A percentile compares a stretch with the other conserved stretches of the same genome.
Evolutionary conservation across 2,888 invertebrate genomes (phyloP).

Genomic region (Sphecodes monilicornis): DNA sequence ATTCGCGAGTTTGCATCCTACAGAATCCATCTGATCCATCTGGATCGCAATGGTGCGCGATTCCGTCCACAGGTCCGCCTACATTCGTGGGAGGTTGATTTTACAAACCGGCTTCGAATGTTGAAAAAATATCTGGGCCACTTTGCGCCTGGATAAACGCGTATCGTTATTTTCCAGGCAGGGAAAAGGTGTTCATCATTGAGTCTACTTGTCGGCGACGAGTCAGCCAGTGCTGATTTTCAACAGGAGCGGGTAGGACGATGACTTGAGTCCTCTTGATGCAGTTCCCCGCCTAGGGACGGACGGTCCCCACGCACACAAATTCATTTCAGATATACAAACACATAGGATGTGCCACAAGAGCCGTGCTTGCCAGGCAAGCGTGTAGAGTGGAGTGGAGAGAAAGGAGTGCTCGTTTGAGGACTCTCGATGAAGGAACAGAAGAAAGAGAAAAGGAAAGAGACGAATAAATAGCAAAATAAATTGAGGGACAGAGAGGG

Average conservation of each 20-base stretch:
- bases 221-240: constrained; percentile 59
- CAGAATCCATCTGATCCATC: neutral
- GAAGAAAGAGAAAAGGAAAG: constrained; percentile 30
- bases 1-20: neutral
- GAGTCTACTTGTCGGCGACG: constrained; percentile 46
- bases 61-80: neutral
- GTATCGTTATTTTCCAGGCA: constrained; percentile 31
- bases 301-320: constrained; percentile 50
- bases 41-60: neutral
- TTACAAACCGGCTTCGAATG: constrained; percentile 25
- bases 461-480: constrained; percentile 20
- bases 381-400: constrained; percentile 47
- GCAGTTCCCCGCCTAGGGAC: constrained; percentile 65
- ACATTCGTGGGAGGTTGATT: constrained; percentile 4
- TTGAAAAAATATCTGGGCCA: constrained; percentile 38
- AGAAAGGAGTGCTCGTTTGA: constrained; percentile 52
- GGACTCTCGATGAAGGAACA: constrained; percentile 39
- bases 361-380: constrained; percentile 58
- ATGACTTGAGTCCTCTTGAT: constrained; percentile 69
- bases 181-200: constrained; percentile 43
- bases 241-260: constrained; percentile 65
- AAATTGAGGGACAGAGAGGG: constrained; percentile 7
- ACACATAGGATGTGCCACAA: neutral
- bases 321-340: constrained; percentile 10
- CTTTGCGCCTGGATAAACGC: constrained; percentile 36